A percentile compares a stretch with the other conserved stretches of the same genome.
These are phyloP conservation scores for Rhagologus leucostigma DNA, from an alignment of 2,113 vertebrate genomes.

Conservation along the genomic window DNA sequence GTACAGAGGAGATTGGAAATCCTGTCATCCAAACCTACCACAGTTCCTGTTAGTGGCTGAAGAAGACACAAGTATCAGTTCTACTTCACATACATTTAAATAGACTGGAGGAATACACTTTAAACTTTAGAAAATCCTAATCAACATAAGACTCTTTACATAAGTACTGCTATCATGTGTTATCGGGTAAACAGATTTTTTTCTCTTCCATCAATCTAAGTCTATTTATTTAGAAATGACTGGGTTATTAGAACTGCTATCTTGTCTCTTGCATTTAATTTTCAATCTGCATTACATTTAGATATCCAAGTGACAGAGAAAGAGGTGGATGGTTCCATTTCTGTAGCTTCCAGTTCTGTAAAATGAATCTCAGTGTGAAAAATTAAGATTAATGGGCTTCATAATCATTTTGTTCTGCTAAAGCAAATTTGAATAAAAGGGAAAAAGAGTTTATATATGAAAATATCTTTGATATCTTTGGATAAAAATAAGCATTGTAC, in stretches of 20 bases:
- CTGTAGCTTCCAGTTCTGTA: constrained; percentile 61
- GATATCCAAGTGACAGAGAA: constrained; percentile 65
- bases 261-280: constrained; percentile 75
- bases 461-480: constrained; percentile 33
- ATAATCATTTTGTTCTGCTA: constrained; percentile 72
- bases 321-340: constrained; percentile 57
- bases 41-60: not conserved
- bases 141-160: constrained; percentile 34
- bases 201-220: constrained; percentile 67
- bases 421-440: constrained; percentile 67
- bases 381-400: constrained; percentile 80
- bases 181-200: constrained; percentile 47
- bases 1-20: not conserved
- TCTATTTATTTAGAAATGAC: constrained; percentile 77
- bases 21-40: not conserved
- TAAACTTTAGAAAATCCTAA: constrained; percentile 57
- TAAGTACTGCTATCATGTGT: constrained; percentile 24
- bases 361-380: constrained; percentile 76
- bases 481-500: constrained; percentile 29
- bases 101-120: constrained; percentile 19
- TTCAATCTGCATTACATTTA: constrained; percentile 71
- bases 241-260: constrained; percentile 67
- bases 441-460: not conserved
- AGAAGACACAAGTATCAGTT: not conserved
- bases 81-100: constrained; percentile 33